Conservation (phyloP, 2,888 invertebrate species). For the Dendrolimus pini region DNA sequence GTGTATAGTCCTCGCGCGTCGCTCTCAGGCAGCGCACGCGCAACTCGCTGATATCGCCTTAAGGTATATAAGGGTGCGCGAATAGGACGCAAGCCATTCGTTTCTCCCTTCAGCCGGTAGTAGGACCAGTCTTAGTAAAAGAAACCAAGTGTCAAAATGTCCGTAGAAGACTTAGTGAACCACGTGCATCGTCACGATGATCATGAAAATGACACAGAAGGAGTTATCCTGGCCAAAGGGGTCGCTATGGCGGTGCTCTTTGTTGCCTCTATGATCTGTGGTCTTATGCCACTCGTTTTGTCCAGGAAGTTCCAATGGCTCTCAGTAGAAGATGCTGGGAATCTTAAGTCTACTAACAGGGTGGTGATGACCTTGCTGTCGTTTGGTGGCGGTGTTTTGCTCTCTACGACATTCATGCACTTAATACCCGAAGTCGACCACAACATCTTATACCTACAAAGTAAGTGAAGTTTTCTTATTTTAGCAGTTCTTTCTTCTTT, state of each 20-base stretch:
- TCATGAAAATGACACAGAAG: constrained; percentile 45
- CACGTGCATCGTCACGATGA: constrained; percentile 25
- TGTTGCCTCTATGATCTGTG: constrained; percentile 84
- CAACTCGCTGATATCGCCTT: constrained; percentile 40
- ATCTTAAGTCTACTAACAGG: constrained; percentile 62
- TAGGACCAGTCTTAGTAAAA: constrained; percentile 10
- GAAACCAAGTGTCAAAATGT: constrained; percentile 23
- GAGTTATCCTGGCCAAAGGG: constrained; percentile 82
- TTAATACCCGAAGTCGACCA: constrained; percentile 87
- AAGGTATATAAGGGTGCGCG: constrained; percentile 53
- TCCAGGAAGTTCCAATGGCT: constrained; percentile 80
- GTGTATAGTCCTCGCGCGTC: constrained; percentile 52
- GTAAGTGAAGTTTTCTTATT: constrained; percentile 41
- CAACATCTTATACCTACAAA: constrained; percentile 77
- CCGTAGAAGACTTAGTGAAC: constrained; percentile 21
- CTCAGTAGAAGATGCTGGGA: constrained; percentile 57
- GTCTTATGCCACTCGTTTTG: constrained; percentile 83
- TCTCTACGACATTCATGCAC: constrained; percentile 89
- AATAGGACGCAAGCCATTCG: constrained; percentile 32
- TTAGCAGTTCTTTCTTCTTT: background rate
- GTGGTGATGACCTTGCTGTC: constrained; percentile 80
- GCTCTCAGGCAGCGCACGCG: constrained; percentile 59
- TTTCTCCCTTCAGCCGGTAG: constrained; percentile 12
- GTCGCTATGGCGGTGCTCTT: constrained; percentile 88
- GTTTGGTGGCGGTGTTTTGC: constrained; percentile 90